phyloP scores from a whole-genome alignment of 2,888 invertebrate genomes.

The Odiellus spinosus region DNA sequence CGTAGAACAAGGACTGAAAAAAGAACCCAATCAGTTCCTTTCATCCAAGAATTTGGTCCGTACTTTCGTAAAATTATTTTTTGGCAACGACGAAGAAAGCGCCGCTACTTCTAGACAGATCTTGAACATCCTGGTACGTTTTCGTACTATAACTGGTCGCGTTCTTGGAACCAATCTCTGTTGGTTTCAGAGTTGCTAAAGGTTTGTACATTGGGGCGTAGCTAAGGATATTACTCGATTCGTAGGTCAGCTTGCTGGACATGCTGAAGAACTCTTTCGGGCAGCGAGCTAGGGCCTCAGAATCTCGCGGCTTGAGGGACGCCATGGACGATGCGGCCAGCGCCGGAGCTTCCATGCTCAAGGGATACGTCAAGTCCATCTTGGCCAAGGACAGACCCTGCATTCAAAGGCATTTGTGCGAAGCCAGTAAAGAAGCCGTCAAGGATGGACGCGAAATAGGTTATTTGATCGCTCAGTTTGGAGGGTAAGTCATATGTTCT shows the following conservation, averaged over 20 bases:
- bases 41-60: conserved; percentile 20
- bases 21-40: conserved; percentile 20
- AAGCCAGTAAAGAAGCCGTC: conserved; percentile 73
- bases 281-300: conserved; percentile 67
- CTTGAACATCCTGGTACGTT: conserved; percentile 17
- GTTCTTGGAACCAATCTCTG: neutral
- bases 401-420: conserved; percentile 71
- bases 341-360: conserved; percentile 66
- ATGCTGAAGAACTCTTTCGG: conserved; percentile 84
- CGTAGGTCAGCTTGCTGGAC: conserved; percentile 44
- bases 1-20: conserved; percentile 21
- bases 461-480: conserved; percentile 77
- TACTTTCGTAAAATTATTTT: conserved; percentile 20
- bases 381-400: conserved; percentile 60
- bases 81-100: conserved; percentile 21
- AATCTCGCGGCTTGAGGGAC: conserved; percentile 63
- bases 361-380: conserved; percentile 64
- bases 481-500: conserved; percentile 61
- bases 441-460: conserved; percentile 50
- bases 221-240: neutral
- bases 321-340: conserved; percentile 69
- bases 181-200: no score
- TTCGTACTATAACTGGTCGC: neutral
- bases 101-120: conserved; percentile 21
- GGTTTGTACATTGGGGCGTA: neutral